Conservation (phyloP, 2,888 invertebrate genomes). For the Apeira syringaria region DNA sequence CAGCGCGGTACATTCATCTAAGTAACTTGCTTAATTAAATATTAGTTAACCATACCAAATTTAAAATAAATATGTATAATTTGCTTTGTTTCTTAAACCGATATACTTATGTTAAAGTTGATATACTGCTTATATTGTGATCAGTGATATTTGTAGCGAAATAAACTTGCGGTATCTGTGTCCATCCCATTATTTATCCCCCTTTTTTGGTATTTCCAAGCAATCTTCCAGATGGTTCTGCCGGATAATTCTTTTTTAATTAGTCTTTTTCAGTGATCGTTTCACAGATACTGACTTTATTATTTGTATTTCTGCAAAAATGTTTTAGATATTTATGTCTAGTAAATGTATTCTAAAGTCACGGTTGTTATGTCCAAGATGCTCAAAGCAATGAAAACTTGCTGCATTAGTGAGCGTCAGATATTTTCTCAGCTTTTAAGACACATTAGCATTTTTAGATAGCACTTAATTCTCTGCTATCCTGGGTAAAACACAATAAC, state of each 20-base stretch:
- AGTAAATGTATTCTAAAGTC: not conserved
- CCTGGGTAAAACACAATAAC: too few species aligned
- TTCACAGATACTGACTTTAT: conserved; percentile 18
- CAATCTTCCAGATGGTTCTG: conserved; percentile 17
- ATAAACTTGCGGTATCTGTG: conserved; percentile 27
- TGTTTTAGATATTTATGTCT: conserved; percentile 26
- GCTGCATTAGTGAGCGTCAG: too few species aligned
- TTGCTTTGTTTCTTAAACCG: too few species aligned
- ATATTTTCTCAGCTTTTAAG: too few species aligned
- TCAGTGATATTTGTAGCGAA: conserved; percentile 28
- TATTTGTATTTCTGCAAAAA: conserved; percentile 16
- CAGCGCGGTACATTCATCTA: too few species aligned
- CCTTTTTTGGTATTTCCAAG: conserved; percentile 13
- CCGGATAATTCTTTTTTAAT: conserved; percentile 27
- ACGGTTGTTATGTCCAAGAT: not conserved
- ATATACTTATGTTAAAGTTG: too few species aligned
- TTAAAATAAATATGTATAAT: too few species aligned
- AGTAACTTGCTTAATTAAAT: too few species aligned
- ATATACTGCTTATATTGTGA: not conserved
- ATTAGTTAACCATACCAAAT: too few species aligned
- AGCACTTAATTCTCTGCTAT: too few species aligned
- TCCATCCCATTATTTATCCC: conserved; percentile 14
- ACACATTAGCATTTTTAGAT: too few species aligned
- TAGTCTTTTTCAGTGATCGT: conserved; percentile 20
- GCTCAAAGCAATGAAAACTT: too few species aligned